Evolutionary conservation across 2,888 invertebrate species (phyloP).

Genomic region (Apotomis betuletana): DNA sequence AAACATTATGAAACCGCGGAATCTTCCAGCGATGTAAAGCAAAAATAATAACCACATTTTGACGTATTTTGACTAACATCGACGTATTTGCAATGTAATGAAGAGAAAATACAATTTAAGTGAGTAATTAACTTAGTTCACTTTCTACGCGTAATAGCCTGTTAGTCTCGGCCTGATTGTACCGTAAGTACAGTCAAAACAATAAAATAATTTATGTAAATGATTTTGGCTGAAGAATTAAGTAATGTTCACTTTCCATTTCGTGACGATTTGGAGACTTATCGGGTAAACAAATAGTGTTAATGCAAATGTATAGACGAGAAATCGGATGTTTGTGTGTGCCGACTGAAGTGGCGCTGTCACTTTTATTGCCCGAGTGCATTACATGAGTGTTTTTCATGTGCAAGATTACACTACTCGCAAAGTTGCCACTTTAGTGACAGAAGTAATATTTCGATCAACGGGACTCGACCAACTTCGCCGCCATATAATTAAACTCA

Average conservation of each 20-base stretch:
- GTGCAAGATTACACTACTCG: too few species aligned
- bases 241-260: conserved; percentile 54
- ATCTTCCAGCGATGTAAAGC: conserved; percentile 1
- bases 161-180: conserved; percentile 69
- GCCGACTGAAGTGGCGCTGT: neutral
- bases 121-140: conserved; percentile 55
- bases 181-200: conserved; percentile 53
- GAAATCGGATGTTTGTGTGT: neutral
- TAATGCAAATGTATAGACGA: neutral
- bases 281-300: conserved; percentile 12
- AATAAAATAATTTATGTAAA: conserved; percentile 54
- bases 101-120: conserved; percentile 54
- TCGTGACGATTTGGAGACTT: conserved; percentile 45
- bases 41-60: conserved; percentile 6
- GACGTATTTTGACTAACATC: conserved; percentile 51
- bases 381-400: too few species aligned
- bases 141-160: conserved; percentile 63
- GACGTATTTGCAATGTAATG: conserved; percentile 55
- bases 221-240: conserved; percentile 42
- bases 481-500: too few species aligned
- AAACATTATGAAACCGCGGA: neutral
- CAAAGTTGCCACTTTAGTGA: too few species aligned
- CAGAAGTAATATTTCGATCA: too few species aligned
- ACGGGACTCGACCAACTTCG: too few species aligned
- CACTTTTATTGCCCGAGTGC: too few species aligned